phyloP scores from a whole-genome alignment of 2,797 vertebrate species.

The Hybognathus amarus region DNA sequence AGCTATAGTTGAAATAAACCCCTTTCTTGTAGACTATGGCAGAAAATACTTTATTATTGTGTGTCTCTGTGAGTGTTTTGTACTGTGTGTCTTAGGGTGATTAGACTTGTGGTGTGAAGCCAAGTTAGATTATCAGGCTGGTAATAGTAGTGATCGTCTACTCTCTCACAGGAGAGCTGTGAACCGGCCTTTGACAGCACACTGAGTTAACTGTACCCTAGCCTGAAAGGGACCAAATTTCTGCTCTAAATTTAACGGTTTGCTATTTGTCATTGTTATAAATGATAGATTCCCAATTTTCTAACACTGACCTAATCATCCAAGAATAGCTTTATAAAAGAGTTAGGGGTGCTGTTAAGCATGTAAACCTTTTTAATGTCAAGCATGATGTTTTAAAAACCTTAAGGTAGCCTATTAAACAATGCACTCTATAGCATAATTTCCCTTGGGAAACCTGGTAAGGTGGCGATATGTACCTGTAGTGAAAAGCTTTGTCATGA shows the following conservation, averaged over 20 bases:
- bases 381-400: background rate
- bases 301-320: background rate
- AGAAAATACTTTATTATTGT: background rate
- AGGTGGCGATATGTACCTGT: background rate
- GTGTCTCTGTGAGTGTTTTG: constrained; percentile 50
- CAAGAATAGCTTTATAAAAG: background rate
- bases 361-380: background rate
- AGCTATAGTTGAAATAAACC: background rate
- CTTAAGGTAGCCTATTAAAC: background rate
- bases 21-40: background rate
- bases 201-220: constrained; percentile 44
- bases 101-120: constrained; percentile 67
- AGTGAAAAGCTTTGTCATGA: constrained; percentile 4
- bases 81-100: constrained; percentile 63
- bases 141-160: constrained; percentile 46
- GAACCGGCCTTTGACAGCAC: constrained; percentile 26
- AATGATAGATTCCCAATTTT: background rate
- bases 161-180: constrained; percentile 20
- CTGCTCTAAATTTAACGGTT: constrained; percentile 12
- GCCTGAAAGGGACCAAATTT: constrained; percentile 16
- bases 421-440: background rate
- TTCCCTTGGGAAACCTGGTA: background rate
- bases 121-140: constrained; percentile 56
- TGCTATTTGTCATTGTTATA: constrained; percentile 8
- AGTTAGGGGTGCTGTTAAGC: background rate